Evolutionary conservation across 2,888 invertebrate genomes (phyloP).

Genomic region (Drosophila multiciliata): DNA sequence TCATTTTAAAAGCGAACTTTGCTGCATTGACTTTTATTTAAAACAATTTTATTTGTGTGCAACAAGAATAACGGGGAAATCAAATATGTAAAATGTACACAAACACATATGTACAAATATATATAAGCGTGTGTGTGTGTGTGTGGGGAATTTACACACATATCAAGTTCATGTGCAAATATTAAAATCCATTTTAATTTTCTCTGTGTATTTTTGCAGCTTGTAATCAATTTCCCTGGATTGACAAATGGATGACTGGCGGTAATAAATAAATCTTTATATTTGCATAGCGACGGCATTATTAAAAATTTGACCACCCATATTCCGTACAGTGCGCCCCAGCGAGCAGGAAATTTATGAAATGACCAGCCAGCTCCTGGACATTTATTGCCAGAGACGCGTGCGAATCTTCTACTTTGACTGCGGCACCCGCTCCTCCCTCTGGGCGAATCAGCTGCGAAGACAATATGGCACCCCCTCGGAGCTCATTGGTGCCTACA

Average conservation of each 20-base stretch:
- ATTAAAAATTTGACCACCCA: constrained; percentile 64
- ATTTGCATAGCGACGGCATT: constrained; percentile 63
- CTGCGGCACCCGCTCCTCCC: constrained; percentile 77
- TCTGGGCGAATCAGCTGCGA: constrained; percentile 80
- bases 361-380: constrained; percentile 80
- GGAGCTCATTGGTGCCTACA: constrained; percentile 80
- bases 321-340: constrained; percentile 69
- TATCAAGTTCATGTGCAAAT: constrained; percentile 72
- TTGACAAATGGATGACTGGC: constrained; percentile 72
- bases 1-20: constrained; percentile 77
- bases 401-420: constrained; percentile 80
- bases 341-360: constrained; percentile 80
- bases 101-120: constrained; percentile 1
- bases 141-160: constrained; percentile 4
- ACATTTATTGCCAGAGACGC: constrained; percentile 80
- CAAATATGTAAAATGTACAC: constrained; percentile 48
- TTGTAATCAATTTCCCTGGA: constrained; percentile 82
- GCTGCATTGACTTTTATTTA: constrained; percentile 72
- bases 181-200: constrained; percentile 71
- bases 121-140: neutral
- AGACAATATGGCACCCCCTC: constrained; percentile 76
- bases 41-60: constrained; percentile 68
- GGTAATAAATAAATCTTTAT: constrained; percentile 73
- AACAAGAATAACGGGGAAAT: constrained; percentile 44
- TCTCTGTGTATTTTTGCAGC: constrained; percentile 60